These are phyloP conservation scores for Dermolepida albohirtum DNA, from an alignment of 2,888 invertebrate genomes.

Conservation along the genomic window DNA sequence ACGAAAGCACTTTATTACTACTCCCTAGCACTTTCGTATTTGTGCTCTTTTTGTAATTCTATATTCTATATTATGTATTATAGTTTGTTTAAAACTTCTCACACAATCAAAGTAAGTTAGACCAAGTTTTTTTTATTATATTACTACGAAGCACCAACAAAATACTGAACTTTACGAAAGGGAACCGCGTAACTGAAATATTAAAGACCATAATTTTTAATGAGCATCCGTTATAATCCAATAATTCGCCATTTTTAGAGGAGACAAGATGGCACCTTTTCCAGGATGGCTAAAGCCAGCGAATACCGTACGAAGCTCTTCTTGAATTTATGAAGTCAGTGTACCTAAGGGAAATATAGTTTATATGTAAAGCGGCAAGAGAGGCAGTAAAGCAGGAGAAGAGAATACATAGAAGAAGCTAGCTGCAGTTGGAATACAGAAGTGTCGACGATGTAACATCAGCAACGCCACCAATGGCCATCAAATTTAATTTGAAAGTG, in stretches of 20 bases:
- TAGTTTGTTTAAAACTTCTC: too few species aligned
- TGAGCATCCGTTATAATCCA: conserved; percentile 20
- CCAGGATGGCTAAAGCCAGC: conserved; percentile 5
- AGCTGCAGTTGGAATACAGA: conserved; percentile 2
- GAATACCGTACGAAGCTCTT: conserved; percentile 11
- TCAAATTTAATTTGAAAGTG: conserved; percentile 53
- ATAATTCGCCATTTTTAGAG: conserved; percentile 21
- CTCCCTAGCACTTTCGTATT: too few species aligned
- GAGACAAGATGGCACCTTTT: conserved; percentile 15
- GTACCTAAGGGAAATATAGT: conserved; percentile 42
- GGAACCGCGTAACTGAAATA: too few species aligned
- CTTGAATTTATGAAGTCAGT: conserved; percentile 41
- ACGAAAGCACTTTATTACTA: too few species aligned
- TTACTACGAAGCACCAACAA: too few species aligned
- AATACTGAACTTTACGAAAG: too few species aligned
- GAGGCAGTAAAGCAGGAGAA: background rate
- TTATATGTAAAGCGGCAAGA: conserved; percentile 29
- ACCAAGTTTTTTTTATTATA: too few species aligned
- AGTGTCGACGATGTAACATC: conserved; percentile 19
- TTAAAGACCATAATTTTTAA: conserved; percentile 2
- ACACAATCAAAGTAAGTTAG: too few species aligned
- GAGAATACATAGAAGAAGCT: conserved; percentile 11
- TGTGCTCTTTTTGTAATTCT: too few species aligned
- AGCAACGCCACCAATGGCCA: conserved; percentile 43
- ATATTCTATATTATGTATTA: too few species aligned